Evolutionary conservation across 2,888 invertebrate genomes (phyloP), one percentile per base, ranked within the genome.

Genomic region (Tiphia femorata): DNA sequence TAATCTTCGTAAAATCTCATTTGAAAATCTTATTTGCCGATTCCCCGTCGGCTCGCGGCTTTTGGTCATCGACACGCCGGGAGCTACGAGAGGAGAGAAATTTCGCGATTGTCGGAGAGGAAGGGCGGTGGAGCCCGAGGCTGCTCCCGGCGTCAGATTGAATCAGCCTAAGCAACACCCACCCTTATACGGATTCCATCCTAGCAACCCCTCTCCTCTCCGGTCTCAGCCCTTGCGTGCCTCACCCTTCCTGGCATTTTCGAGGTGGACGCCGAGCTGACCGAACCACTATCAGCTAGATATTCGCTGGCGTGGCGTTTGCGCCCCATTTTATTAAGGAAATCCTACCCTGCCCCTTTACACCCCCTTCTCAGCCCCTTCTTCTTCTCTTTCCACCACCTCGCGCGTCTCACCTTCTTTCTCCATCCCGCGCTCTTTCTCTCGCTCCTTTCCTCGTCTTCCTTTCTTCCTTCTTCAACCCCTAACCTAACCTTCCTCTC

Each of bases 261-360:
- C 75, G 72, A 70, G 70, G 68, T 72, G 75, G 75, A 79, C 75
- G 69, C 64, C 56, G 72, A 78, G 79, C 75, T 80, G 80, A 79
- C 80, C 80, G 67, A 75, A 75, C 77, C 73, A 75, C 79, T 79
- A 81, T 81, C 80, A 74, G 77, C 80, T 67, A 72, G 79, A 81
- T 81, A 81, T 81, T 80, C 77, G 81, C 80, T 81, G 76, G 81
- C 81, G 76, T 73, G 76, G 81, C 81, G 72, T 80, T 81, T 78
- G 78, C 78, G 76, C 77, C 76, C 76, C 72, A 76, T 80, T 81
- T 81, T 81, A 81, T 81, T 80, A 81, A 80, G 80, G 76, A 80
- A 81, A 81, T 79, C 76, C 72, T 68, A 66, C 71, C 67, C 68
- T 60, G 61, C 69, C 57, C 58, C 37, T n/a, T n/a, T n/a, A n/a